Evolutionary conservation across 1,140 invertebrate species (phyloP), one percentile per base, ranked within the genome.

Genomic region (Metopolophium dirhodum): DNA sequence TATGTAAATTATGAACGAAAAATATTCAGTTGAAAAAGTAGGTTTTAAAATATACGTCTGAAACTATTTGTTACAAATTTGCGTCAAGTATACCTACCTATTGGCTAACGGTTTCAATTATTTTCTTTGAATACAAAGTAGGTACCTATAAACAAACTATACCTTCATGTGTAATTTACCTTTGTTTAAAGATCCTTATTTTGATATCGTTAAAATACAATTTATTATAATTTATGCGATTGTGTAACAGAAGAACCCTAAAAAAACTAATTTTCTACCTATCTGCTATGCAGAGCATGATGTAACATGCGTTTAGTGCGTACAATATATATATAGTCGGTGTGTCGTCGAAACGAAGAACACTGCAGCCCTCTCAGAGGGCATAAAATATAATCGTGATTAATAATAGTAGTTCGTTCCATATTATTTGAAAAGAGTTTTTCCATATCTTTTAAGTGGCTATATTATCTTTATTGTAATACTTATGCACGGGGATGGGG

Each of bases 381-480:
- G 35, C 77, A 47, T 77, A 77, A 47, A 90, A 54, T 11, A 47
- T n/a, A 45, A 11, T 77, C 54, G 14, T 35, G 11, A 11, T 35
- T 35, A 37, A 54, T 35, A 37, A 54, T 91, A 77, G 35, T 77
- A n/a, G 35, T 90, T 68, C 2, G 35, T 90, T 68, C 2, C 41
- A 41, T 68, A 77, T 77, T 47, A 77, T 77, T 91, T 47, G 90
- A 68, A 77, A 61, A 68, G 7, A 51, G 49, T 51, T 51, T 51
- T 18, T 54, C 51, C 51, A 54, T 54, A 22, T 51, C 2, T 18
- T 49, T 51, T 49, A 92, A 92, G 68, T 45, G 35, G 45, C 20
- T 54, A 8, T 83, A 41, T 41, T 41, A 41, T 85, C 7, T 93
- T 93, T 93, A 93, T 93, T 57, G 37, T 54, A 86, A 47, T 41